Evolutionary conservation across 37 sponge, comb jelly and placozoan species (phyloP).

Genomic region (Spongilla lacustris): DNA sequence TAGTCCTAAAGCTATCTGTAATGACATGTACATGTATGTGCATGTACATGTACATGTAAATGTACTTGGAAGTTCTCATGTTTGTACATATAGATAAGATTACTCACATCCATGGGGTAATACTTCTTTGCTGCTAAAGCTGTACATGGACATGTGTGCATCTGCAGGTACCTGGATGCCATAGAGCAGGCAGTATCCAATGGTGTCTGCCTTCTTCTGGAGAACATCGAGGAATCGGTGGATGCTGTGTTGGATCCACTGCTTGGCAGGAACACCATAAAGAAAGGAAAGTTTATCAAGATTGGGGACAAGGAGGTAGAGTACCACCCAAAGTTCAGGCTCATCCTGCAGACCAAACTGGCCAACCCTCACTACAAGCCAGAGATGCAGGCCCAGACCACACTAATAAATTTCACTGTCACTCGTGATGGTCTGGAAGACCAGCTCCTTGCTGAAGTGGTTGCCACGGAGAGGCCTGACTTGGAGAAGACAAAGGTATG

Average conservation of each 20-base stretch:
- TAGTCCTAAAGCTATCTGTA: too few species aligned
- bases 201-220: slow-evolving; percentile 90
- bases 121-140: too few species aligned
- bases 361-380: slow-evolving; percentile 99
- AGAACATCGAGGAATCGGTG: slow-evolving; percentile 94
- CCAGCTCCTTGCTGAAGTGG: slow-evolving; percentile 98
- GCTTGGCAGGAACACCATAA: slow-evolving; percentile 96
- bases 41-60: background rate
- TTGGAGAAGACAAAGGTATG: slow-evolving; percentile 78
- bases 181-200: slow-evolving; percentile 95
- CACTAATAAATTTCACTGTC: slow-evolving; percentile 99
- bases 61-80: too few species aligned
- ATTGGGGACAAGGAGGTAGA: slow-evolving; percentile 99
- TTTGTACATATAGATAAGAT: too few species aligned
- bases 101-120: too few species aligned
- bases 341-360: slow-evolving; percentile 89
- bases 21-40: too few species aligned
- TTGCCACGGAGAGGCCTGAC: slow-evolving; percentile 96
- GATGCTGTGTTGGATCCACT: slow-evolving; percentile 96
- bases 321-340: slow-evolving; percentile 83
- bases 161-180: slow-evolving; percentile 88
- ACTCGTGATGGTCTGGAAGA: slow-evolving; percentile 97
- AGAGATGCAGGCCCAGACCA: slow-evolving; percentile 98
- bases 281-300: slow-evolving; percentile 98
- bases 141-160: background rate